Evolutionary conservation across 2,797 vertebrate species (phyloP).

Genomic region (Danio tinwini): DNA sequence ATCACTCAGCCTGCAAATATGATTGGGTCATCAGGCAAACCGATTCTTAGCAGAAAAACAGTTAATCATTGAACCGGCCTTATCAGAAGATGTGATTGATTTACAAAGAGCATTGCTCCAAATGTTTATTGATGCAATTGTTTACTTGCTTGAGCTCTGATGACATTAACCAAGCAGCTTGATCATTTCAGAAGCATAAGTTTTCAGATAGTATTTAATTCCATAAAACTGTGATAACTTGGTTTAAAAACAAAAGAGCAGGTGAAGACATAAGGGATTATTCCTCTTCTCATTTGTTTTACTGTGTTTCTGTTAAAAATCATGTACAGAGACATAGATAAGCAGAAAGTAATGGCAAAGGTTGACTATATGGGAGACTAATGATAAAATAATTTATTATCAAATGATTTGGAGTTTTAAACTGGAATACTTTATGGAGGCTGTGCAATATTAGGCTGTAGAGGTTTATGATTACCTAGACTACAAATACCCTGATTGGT

Average conservation of each 20-base stretch:
- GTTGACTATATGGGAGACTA: slow-evolving; percentile 24
- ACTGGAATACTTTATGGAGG: slow-evolving; percentile 62
- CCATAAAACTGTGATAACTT: background rate
- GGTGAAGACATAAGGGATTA: background rate
- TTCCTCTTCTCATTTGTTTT: slow-evolving; percentile 39
- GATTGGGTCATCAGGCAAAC: slow-evolving; percentile 71
- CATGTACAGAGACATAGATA: slow-evolving; percentile 26
- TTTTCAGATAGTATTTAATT: slow-evolving; percentile 11
- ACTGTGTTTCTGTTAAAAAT: slow-evolving; percentile 35
- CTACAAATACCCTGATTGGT: slow-evolving; percentile 61
- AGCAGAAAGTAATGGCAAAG: slow-evolving; percentile 24
- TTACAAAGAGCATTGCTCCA: slow-evolving; percentile 81
- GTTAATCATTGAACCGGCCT: slow-evolving; percentile 82
- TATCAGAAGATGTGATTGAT: slow-evolving; percentile 86
- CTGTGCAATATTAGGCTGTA: slow-evolving; percentile 63
- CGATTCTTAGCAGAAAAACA: slow-evolving; percentile 81
- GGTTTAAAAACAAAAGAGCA: background rate
- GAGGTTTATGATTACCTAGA: slow-evolving; percentile 71
- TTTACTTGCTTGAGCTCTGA: slow-evolving; percentile 82
- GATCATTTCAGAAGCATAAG: slow-evolving; percentile 24
- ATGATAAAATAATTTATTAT: slow-evolving; percentile 58
- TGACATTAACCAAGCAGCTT: slow-evolving; percentile 38
- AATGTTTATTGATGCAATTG: slow-evolving; percentile 91
- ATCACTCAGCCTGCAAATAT: slow-evolving; percentile 72
- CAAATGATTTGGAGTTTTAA: slow-evolving; percentile 58